Conservation (phyloP, 2,113 vertebrate species). For the Heterocephalus glaber region DNA sequence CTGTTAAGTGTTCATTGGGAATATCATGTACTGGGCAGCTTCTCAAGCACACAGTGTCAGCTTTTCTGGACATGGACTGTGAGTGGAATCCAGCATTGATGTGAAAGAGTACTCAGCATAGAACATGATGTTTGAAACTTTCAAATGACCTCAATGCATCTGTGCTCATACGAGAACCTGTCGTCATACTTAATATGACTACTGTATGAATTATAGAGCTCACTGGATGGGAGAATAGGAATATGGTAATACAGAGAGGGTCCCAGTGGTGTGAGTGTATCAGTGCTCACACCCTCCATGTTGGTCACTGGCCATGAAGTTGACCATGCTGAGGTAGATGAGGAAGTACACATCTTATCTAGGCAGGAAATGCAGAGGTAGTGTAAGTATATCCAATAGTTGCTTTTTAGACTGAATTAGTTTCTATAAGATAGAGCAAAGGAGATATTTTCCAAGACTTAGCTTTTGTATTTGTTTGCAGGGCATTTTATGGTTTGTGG, state of each 20-base stretch:
- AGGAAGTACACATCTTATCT: background rate
- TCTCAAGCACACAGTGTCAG: background rate
- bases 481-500: background rate
- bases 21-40: background rate
- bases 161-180: background rate
- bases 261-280: background rate
- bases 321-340: background rate
- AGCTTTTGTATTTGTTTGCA: background rate
- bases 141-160: background rate
- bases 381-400: background rate
- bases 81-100: background rate
- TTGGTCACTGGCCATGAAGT: background rate
- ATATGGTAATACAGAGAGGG: background rate
- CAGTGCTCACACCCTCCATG: background rate
- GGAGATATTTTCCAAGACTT: background rate
- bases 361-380: background rate
- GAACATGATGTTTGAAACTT: background rate
- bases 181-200: background rate
- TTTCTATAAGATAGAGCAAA: conserved; percentile 21
- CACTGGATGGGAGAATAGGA: background rate
- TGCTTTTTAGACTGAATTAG: background rate
- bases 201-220: background rate
- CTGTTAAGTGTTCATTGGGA: conserved; percentile 20
- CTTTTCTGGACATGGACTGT: background rate
- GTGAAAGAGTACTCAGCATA: background rate